Conservation (phyloP, 2,888 invertebrate genomes). For the Philopedon plagiatum region DNA sequence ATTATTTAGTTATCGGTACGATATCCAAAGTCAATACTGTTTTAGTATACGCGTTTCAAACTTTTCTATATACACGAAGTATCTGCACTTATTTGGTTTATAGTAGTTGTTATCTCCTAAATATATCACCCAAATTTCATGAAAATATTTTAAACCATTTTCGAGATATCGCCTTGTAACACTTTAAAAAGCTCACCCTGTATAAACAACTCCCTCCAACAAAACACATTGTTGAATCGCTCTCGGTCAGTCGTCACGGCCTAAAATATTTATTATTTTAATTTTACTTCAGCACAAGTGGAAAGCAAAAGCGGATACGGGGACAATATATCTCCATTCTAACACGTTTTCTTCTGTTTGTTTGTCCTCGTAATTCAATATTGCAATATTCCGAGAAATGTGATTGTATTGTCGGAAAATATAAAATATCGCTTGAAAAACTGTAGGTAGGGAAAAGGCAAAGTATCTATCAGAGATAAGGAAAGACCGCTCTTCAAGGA, state of each 20-base stretch:
- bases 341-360: slow-evolving; percentile 6
- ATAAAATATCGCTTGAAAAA: neutral
- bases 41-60: no score
- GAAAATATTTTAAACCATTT: no score
- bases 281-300: neutral
- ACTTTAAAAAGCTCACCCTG: no score
- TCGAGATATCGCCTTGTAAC: no score
- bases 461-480: neutral
- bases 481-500: neutral
- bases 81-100: no score
- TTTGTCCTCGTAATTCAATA: slow-evolving; percentile 9
- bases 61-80: no score
- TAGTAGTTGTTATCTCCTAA: no score
- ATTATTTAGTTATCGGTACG: no score
- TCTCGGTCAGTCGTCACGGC: neutral
- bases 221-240: neutral
- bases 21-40: no score
- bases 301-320: neutral
- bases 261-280: neutral
- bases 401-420: slow-evolving; percentile 8
- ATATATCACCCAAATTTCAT: no score
- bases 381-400: slow-evolving; percentile 7
- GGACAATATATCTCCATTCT: neutral
- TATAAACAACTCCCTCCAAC: no score
- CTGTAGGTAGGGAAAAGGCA: neutral